Evolutionary conservation across 2,797 vertebrate genomes (phyloP).

Genomic region (Hoplostethus atlanticus): DNA sequence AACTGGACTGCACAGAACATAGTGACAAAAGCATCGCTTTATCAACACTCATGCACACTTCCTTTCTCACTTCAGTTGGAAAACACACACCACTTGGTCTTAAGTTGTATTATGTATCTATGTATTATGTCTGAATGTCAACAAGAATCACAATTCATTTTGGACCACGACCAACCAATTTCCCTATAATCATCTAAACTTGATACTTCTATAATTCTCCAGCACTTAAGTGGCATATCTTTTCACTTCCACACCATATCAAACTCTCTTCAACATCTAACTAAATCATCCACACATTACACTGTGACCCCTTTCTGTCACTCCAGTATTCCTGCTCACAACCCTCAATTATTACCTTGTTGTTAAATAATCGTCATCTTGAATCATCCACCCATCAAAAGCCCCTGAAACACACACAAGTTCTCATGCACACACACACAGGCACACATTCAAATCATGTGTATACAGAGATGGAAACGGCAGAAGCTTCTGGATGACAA

Average conservation of each 20-base stretch:
- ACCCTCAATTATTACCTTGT: background rate
- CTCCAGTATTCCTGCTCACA: background rate
- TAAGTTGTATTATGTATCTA: too few relatives aligned
- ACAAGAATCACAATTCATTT: background rate
- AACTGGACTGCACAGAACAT: background rate
- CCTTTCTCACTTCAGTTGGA: background rate
- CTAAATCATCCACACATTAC: background rate
- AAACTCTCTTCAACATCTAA: background rate
- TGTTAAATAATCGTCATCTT: slow-evolving; percentile 28
- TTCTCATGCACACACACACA: background rate
- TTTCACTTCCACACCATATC: too few relatives aligned
- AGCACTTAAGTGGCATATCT: background rate
- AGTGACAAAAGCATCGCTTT: background rate
- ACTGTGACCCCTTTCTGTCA: background rate
- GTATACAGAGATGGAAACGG: slow-evolving; percentile 17
- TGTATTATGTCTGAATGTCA: background rate
- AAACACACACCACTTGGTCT: background rate
- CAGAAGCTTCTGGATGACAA: slow-evolving; percentile 9
- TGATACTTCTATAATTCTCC: background rate
- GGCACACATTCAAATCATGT: slow-evolving; percentile 10
- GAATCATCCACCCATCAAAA: slow-evolving; percentile 34
- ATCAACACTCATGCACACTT: background rate
- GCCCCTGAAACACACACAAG: background rate
- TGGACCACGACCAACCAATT: background rate
- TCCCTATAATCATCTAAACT: background rate